These are phyloP conservation scores for Lysiphlebus fabarum DNA, from an alignment of 1,140 invertebrate genomes.

Conservation along the genomic window DNA sequence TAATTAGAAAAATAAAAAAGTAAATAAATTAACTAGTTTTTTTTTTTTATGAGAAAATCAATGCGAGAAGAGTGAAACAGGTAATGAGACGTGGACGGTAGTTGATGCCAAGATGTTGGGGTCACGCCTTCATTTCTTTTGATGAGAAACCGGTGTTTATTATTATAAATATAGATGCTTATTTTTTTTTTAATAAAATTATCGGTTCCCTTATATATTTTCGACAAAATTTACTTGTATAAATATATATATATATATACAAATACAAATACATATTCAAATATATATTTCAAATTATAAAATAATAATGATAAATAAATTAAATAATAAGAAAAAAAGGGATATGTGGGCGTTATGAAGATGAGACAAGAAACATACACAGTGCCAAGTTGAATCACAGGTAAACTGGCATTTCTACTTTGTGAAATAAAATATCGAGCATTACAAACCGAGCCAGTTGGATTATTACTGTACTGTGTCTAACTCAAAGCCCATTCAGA, in stretches of 20 bases:
- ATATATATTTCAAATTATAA: background rate
- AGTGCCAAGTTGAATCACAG: background rate
- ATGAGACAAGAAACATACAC: slow-evolving; percentile 5
- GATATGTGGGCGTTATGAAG: slow-evolving; percentile 9
- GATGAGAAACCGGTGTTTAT: slow-evolving; percentile 42
- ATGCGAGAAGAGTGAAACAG: slow-evolving; percentile 28
- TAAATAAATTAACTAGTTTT: no score
- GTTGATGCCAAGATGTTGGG: slow-evolving; percentile 34
- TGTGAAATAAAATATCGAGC: slow-evolving; percentile 13
- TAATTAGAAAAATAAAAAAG: no score
- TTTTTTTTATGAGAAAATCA: background rate
- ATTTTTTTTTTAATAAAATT: slow-evolving; percentile 24
- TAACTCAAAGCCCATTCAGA: no score
- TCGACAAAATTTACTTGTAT: background rate
- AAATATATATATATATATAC: no score
- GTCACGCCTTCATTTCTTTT: slow-evolving; percentile 37
- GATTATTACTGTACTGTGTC: slow-evolving; percentile 7
- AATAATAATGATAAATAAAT: background rate
- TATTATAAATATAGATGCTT: slow-evolving; percentile 27
- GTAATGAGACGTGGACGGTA: slow-evolving; percentile 45
- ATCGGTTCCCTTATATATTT: slow-evolving; percentile 4
- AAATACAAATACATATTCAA: no score
- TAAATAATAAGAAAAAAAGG: slow-evolving; percentile 1
- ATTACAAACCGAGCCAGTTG: slow-evolving; percentile 8
- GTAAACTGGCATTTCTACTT: slow-evolving; percentile 5